phyloP scores from a whole-genome alignment of 2,113 vertebrate species.

The Bombycilla garrulus region DNA sequence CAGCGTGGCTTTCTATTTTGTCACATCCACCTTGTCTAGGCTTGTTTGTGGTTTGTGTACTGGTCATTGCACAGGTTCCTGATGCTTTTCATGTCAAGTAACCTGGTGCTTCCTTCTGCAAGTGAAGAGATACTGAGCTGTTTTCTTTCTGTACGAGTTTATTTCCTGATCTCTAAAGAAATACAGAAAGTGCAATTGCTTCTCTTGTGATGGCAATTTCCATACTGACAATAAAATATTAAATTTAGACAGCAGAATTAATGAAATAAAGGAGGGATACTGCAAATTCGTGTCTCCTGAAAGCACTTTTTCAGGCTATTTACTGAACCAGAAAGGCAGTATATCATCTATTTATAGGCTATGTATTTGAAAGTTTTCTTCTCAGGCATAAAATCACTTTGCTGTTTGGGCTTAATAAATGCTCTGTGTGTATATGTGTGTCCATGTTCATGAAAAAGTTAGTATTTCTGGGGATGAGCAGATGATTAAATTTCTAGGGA shows the following conservation, averaged over 20 bases:
- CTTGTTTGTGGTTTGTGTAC: neutral
- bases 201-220: neutral
- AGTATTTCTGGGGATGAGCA: neutral
- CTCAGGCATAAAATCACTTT: neutral
- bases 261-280: neutral
- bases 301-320: neutral
- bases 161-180: neutral
- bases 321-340: conserved; percentile 11
- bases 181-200: neutral
- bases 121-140: fast-evolving
- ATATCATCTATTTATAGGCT: neutral
- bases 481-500: neutral
- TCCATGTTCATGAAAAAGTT: neutral
- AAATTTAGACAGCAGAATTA: neutral
- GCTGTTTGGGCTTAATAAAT: neutral
- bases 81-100: neutral
- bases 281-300: neutral
- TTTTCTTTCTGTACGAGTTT: neutral
- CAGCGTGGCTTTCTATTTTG: neutral
- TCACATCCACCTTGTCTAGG: neutral
- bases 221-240: neutral
- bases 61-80: neutral
- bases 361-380: conserved; percentile 9
- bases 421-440: fast-evolving
- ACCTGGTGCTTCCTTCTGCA: neutral